Conservation (phyloP, 2,797 vertebrate genomes). For the Lepilemur ruficaudatus region DNA sequence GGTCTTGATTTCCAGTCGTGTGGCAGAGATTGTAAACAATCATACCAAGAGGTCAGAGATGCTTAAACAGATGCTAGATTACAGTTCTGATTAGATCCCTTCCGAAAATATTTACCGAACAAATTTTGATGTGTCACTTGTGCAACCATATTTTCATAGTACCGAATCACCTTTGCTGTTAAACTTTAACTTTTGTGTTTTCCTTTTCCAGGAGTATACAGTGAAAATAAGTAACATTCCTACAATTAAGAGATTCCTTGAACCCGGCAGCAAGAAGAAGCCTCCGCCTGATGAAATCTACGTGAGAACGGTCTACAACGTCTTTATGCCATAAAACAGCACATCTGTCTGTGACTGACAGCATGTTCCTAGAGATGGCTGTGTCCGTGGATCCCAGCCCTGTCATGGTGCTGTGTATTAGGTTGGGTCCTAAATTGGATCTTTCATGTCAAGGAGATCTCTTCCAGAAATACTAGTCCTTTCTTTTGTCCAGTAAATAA, state of each 20-base stretch:
- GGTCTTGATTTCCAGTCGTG: neutral
- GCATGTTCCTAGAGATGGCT: neutral
- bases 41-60: neutral
- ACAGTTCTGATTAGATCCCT: neutral
- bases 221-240: slow-evolving; percentile 86
- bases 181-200: neutral
- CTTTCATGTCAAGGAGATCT: slow-evolving; percentile 4
- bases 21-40: neutral
- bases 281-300: slow-evolving; percentile 87
- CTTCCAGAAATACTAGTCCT: neutral
- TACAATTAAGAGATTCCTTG: slow-evolving; percentile 89
- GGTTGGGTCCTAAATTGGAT: neutral
- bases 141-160: neutral
- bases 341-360: neutral
- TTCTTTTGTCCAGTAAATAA: neutral
- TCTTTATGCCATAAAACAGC: slow-evolving; percentile 77
- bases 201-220: slow-evolving; percentile 86
- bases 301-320: slow-evolving; percentile 81
- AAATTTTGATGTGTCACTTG: neutral
- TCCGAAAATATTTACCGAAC: neutral
- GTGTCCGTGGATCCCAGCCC: neutral
- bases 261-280: slow-evolving; percentile 92
- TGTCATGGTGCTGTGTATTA: neutral
- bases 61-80: neutral
- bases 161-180: neutral